Evolutionary conservation across 2,888 invertebrate genomes (phyloP), one percentile per base, ranked within the genome.

Genomic region (Agrotis segetum): DNA sequence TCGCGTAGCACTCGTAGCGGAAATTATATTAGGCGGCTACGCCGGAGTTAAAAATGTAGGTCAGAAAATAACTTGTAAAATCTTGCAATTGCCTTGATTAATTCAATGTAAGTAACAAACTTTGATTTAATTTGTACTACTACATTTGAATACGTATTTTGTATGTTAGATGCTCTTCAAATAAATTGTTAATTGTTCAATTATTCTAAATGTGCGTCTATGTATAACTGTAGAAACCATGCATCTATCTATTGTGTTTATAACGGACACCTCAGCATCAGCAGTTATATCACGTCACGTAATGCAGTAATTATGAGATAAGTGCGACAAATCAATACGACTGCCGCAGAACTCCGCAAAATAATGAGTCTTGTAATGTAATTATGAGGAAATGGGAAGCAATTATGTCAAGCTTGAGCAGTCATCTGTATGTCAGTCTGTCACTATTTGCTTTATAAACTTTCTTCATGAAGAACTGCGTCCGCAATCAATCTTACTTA

Each of bases 351-450:
- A 62, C 67, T 40, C 65, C 73, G 76, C 71, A 77, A 85, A 81
- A 77, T 74, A 70, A 67, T 63, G 59, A 79, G 34, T 55, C 46
- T 52, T 67, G 66, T 63, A 56, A 68, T 62, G 63, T 77, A 84
- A 81, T 84, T 78, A 81, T 82, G 81, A 85, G 87, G 85, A 88
- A 90, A 86, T 85, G 76, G 76, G 84, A 76, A 84, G 69, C 69
- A 40, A 77, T 70, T 55, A 67, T 79, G 87, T 81, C 69, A 86
- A 67, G 89, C 86, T 84, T 85, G 79, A 87, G 79, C 78, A 77
- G 81, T 79, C 81, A 86, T 85, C 84, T 84, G 82, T 83, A 81
- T 84, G 82, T 79, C 74, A 47, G 75, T 74, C 47, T 77, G 56
- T 62, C 77, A 81, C 68, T 68, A 52, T 56, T 44, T 56, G 62